Evolutionary conservation across 2,797 vertebrate species (phyloP).

Genomic region (Peromyscus melanophrys): DNA sequence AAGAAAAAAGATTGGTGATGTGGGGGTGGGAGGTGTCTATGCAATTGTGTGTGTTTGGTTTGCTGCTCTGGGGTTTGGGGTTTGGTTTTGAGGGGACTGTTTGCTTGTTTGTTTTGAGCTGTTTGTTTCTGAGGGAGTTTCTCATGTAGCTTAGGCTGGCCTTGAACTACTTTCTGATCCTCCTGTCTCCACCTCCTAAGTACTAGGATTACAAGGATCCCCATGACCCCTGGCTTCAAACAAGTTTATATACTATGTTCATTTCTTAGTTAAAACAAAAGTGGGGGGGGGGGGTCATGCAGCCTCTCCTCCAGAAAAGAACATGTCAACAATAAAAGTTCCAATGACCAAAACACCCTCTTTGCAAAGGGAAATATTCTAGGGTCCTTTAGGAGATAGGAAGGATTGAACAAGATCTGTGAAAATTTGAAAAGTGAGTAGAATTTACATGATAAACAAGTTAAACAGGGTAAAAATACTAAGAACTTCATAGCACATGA

Average conservation of each 20-base stretch:
- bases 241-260: conserved; percentile 15
- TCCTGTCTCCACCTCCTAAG: not conserved
- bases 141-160: not conserved
- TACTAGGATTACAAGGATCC: not conserved
- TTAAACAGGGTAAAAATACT: conserved; percentile 5
- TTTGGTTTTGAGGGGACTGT: not conserved
- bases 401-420: conserved; percentile 1
- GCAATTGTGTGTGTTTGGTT: not conserved
- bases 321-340: conserved; percentile 5
- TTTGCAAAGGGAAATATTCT: conserved; percentile 28
- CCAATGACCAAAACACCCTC: conserved; percentile 3
- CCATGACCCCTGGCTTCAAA: not conserved
- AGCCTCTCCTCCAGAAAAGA: not conserved
- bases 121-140: not conserved
- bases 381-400: not conserved
- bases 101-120: not conserved
- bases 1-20: not conserved
- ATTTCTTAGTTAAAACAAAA: conserved; percentile 16
- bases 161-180: not conserved
- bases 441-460: not conserved
- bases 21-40: not conserved
- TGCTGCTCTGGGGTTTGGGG: not conserved
- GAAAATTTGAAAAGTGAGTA: not conserved
- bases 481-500: conserved; percentile 21
- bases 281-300: not conserved